phyloP scores from a whole-genome alignment of 35 echinoderm and acorn worm species.

The Hemicentrotus pulcherrimus region DNA sequence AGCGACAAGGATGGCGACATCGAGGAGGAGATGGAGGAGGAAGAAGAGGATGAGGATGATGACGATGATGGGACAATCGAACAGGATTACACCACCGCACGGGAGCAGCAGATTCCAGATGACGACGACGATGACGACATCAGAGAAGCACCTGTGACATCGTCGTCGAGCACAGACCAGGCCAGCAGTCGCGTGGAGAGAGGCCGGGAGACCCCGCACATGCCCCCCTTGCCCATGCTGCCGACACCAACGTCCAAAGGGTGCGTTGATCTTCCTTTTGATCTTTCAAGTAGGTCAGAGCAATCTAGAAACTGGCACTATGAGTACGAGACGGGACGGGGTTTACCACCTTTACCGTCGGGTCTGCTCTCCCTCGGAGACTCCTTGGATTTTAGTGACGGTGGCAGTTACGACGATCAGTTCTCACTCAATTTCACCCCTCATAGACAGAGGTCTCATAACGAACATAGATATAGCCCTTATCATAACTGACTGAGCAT shows the following conservation, averaged over 20 bases:
- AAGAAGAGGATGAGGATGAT: background rate
- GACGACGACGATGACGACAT: slow-evolving; percentile 53
- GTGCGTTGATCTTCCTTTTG: slow-evolving; percentile 42
- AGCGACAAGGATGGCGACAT: slow-evolving; percentile 30
- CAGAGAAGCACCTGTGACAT: background rate
- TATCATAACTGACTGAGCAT: background rate
- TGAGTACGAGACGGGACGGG: slow-evolving; percentile 20
- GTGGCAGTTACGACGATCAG: background rate
- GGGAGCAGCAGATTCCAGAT: slow-evolving; percentile 32
- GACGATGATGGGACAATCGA: slow-evolving; percentile 13
- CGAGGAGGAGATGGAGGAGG: slow-evolving; percentile 7
- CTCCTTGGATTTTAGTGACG: background rate
- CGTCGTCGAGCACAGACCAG: background rate
- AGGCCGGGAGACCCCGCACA: slow-evolving; percentile 39
- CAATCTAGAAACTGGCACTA: slow-evolving; percentile 35
- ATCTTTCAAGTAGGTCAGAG: slow-evolving; percentile 37
- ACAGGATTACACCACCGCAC: background rate
- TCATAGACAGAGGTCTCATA: background rate
- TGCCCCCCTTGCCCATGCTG: slow-evolving; percentile 46
- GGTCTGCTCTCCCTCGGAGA: background rate
- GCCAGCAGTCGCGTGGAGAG: slow-evolving; percentile 28
- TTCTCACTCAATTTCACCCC: background rate
- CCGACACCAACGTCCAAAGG: slow-evolving; percentile 44
- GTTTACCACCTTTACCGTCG: background rate
- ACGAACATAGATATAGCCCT: slow-evolving; percentile 7